Evolutionary conservation across 2,113 vertebrate genomes (phyloP).

Genomic region (Mungos mungo): DNA sequence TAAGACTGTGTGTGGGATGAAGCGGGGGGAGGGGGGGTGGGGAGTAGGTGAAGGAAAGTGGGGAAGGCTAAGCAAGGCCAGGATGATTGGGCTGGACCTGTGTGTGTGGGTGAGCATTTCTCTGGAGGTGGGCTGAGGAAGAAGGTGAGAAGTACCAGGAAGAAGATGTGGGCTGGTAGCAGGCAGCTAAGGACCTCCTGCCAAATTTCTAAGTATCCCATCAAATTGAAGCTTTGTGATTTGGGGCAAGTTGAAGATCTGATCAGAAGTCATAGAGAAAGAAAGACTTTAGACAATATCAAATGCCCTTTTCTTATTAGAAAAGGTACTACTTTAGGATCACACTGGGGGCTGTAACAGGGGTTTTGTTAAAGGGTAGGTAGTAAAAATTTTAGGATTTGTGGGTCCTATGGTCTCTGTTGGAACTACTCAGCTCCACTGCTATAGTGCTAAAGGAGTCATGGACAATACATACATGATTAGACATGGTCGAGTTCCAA

Average conservation of each 20-base stretch:
- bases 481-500: not conserved
- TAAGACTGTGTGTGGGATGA: not conserved
- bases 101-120: not conserved
- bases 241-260: not conserved
- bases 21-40: fast-evolving
- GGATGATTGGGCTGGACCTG: not conserved
- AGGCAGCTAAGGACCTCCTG: too few relatives aligned
- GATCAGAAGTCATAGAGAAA: not conserved
- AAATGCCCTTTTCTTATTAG: not conserved
- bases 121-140: not conserved
- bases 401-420: not conserved
- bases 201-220: not conserved
- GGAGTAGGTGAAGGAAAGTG: fast-evolving
- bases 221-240: not conserved
- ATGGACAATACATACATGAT: too few relatives aligned
- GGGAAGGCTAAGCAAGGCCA: too few relatives aligned
- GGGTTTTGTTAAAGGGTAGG: not conserved
- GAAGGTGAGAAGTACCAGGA: not conserved
- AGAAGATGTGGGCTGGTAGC: not conserved
- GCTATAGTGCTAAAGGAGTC: not conserved
- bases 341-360: too few relatives aligned
- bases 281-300: not conserved
- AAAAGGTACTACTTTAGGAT: not conserved
- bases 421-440: not conserved
- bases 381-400: not conserved